Evolutionary conservation across 2,888 invertebrate genomes (phyloP).

Genomic region (Helicoverpa assulta): DNA sequence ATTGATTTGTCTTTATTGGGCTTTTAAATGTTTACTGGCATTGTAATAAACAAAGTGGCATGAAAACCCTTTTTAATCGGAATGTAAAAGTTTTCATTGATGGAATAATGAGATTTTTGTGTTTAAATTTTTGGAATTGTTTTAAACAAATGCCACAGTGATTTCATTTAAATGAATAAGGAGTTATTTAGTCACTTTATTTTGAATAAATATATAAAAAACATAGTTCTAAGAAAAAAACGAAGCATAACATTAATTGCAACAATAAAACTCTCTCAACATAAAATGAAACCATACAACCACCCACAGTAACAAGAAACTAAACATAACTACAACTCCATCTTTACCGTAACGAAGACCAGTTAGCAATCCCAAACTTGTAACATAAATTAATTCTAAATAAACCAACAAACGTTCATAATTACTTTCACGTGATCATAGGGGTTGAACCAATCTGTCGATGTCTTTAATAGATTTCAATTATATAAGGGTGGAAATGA

Average conservation of each 20-base stretch:
- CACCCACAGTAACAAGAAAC: background rate
- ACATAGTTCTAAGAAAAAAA: no score
- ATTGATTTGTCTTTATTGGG: conserved; percentile 3
- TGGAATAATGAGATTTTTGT: background rate
- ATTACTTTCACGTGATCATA: conserved; percentile 41
- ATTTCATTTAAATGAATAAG: background rate
- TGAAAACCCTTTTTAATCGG: background rate
- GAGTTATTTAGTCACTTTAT: no score
- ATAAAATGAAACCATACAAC: no score
- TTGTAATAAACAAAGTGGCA: background rate
- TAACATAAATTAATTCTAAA: background rate
- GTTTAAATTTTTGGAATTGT: background rate
- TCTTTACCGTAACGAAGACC: background rate
- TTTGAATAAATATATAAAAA: no score
- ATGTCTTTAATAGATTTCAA: conserved; percentile 62
- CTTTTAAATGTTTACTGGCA: background rate
- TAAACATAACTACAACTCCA: background rate
- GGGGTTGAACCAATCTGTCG: conserved; percentile 54
- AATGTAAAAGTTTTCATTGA: background rate
- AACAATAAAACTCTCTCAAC: no score
- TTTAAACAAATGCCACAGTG: background rate
- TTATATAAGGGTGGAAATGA: conserved; percentile 38
- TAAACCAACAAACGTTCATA: conserved; percentile 36
- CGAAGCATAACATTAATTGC: no score
- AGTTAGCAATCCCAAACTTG: background rate